Evolutionary conservation across 2,888 invertebrate species (phyloP), one percentile per base, ranked within the genome.

Genomic region (Lepidocyrtoides sp.): DNA sequence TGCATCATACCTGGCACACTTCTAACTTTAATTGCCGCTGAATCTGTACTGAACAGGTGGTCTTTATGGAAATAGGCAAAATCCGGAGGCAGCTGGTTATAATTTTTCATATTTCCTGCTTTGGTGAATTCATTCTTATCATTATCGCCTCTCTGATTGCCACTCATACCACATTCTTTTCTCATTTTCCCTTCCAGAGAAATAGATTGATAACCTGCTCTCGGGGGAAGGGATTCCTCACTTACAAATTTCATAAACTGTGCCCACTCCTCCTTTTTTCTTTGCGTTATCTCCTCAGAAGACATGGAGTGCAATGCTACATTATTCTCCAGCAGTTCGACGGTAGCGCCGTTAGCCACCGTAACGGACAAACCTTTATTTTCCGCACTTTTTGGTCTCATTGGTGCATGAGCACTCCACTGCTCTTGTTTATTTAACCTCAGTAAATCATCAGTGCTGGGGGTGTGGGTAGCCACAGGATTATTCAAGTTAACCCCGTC

Each of bases 381-480:
- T 29, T 32, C 4, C 0, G 26, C 26, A 2, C 0, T 72, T 41
- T 26, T 26, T 0, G 84, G 90, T 14, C 5, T 14, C 63, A 90
- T 63, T 12, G 90, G 90, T 2, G 54, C 10, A 32, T 90, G 88
- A 14, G 90, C 90, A 2, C 12, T 32, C 14, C 7, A 29, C 29
- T 54, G 84, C 44, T 90, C 90, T 8, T 48, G 63, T 4, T n/a
- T 29, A 23, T 54, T 85, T 69, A 90, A 20, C 8, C 12, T 60
- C 51, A 90, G 20, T 14, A 90, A n/a, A 41, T 90, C 84, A 79
- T 90, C 90, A 4, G 54, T 81, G 17, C 90, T 90, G 1, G 84
- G 79, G 0, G 83, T 26, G 17, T 63, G 69, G 0, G 32, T 44
- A 7, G 72, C 72, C n/a, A 72, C 41, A n/a, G n/a, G n/a, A n/a